phyloP scores from a whole-genome alignment of 1,140 invertebrate genomes.

The Odontomachus brunneus region DNA sequence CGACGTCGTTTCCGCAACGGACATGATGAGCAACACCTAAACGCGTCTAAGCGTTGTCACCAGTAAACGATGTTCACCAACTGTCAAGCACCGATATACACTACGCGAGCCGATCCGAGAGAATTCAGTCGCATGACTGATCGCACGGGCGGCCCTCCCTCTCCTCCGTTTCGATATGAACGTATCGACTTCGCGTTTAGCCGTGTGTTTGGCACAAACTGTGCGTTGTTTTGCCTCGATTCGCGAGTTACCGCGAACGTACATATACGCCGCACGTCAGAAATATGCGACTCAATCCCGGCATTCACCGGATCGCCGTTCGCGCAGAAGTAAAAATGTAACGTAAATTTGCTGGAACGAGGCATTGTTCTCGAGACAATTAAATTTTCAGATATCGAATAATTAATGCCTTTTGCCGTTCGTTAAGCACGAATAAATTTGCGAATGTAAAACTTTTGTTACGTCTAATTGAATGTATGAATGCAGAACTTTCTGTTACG shows the following conservation, averaged over 20 bases:
- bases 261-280: not conserved
- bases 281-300: too few relatives aligned
- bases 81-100: conserved; percentile 10
- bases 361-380: too few relatives aligned
- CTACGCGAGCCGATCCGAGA: conserved; percentile 26
- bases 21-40: conserved; percentile 19
- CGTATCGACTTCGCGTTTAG: conserved; percentile 5
- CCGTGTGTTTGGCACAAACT: conserved; percentile 35
- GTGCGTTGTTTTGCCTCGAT: conserved; percentile 25
- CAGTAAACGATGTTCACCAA: conserved; percentile 1
- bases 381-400: too few relatives aligned
- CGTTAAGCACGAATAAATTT: too few relatives aligned
- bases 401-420: too few relatives aligned
- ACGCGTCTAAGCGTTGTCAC: conserved; percentile 23
- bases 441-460: too few relatives aligned
- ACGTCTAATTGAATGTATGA: too few relatives aligned
- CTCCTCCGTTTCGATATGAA: not conserved
- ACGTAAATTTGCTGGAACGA: too few relatives aligned
- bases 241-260: not conserved
- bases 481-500: too few relatives aligned
- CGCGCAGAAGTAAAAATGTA: too few relatives aligned
- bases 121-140: conserved; percentile 45
- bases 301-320: too few relatives aligned
- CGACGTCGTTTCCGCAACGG: conserved; percentile 59
- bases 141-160: not conserved